Percentiles rank a stretch among this genome's conserved stretches.
Conservation (phyloP, 2,113 vertebrate genomes). For the Turdus rufiventris region DNA sequence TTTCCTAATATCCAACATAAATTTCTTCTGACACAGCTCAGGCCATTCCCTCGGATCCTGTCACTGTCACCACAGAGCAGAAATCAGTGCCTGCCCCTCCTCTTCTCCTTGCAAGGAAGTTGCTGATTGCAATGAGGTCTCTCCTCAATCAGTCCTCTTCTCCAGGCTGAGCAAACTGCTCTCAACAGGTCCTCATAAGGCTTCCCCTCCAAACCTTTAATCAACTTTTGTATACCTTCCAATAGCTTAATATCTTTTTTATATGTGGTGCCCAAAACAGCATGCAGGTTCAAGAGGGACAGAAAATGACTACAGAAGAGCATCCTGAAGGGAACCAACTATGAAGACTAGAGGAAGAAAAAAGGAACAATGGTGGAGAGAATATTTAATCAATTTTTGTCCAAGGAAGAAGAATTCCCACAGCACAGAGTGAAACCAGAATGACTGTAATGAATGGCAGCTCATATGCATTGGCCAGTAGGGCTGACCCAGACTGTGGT, state of each 20-base stretch:
- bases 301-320: not conserved
- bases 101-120: rapidly evolving
- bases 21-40: not conserved
- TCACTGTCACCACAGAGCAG: not conserved
- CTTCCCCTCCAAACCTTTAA: not conserved
- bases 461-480: rapidly evolving
- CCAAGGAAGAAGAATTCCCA: not conserved
- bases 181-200: not conserved
- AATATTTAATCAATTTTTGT: not conserved
- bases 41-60: rapidly evolving
- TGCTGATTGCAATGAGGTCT: not conserved
- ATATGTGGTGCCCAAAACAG: not conserved
- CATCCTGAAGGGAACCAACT: not conserved
- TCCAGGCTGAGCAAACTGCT: not conserved
- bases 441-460: not conserved
- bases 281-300: rapidly evolving
- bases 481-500: not conserved
- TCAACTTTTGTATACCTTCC: not conserved
- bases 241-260: not conserved
- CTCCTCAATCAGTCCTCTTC: not conserved
- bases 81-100: not conserved
- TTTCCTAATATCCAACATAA: not conserved
- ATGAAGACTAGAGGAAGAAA: not conserved
- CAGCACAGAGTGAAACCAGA: not conserved
- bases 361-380: not conserved